Evolutionary conservation across 2,797 vertebrate species (phyloP), one percentile per base, ranked within the genome.

Genomic region (Momotus momota): DNA sequence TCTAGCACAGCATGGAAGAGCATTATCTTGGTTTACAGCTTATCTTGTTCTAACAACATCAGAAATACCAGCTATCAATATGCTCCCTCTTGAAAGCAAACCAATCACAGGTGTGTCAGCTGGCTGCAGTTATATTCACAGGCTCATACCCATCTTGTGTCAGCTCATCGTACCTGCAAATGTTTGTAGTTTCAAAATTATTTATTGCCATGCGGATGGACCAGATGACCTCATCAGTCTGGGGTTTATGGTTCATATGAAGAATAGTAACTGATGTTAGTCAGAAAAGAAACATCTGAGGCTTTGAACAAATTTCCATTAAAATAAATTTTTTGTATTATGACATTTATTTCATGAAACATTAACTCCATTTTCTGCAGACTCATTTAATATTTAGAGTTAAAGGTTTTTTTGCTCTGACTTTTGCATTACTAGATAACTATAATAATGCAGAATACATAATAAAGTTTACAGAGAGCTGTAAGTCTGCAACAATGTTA

Each of bases 401-500:
- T 86, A 88, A 88, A 96, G 65, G 65, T 64, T 96, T 85, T 85
- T 62, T 35, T 35, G 35, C 54, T 88, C 72, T 93, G 84, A 54
- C 79, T 95, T 83, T 62, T 74, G 54, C 71, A 61, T 94, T 91
- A 71, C 92, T 84, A 82, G 75, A 46, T 96, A 94, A 91, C 81
- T 92, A 8, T 51, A 95, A 95, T 88, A 96, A 95, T 46, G 54
- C 40, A 74, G 80, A 95, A 86, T 55, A 64, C 55, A 57, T 92
- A n/a, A 72, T 91, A 75, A 95, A 96, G 87, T 95, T 97, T 96
- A 91, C 83, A 91, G 90, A 89, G 66, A 91, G 62, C 81, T 81
- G 75, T 45, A 95, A 21, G 20, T 93, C 81, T 78, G 60, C 92
- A 95, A 71, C 81, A 91, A 78, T 55, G 83, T 60, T 93, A 26